Conservation (phyloP, 2,888 invertebrate species). For the Nudaria mundana region DNA sequence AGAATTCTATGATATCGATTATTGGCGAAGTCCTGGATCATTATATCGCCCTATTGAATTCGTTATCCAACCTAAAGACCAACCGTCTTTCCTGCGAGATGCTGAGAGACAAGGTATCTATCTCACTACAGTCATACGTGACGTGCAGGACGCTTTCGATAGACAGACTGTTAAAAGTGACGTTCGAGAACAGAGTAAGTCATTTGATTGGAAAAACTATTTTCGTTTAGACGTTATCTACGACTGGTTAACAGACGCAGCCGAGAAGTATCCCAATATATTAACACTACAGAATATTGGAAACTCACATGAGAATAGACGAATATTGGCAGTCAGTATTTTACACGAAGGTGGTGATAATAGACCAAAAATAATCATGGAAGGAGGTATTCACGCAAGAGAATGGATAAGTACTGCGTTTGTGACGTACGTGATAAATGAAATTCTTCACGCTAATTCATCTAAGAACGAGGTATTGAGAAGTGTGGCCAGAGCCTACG, state of each 20-base stretch:
- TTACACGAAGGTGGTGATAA: conserved; percentile 15
- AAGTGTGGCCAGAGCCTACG: conserved; percentile 15
- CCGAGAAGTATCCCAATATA: conserved; percentile 54
- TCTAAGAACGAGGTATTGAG: conserved; percentile 3
- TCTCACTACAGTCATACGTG: conserved; percentile 47
- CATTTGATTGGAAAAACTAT: conserved; percentile 79
- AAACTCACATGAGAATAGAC: conserved; percentile 55
- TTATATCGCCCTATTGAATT: conserved; percentile 54
- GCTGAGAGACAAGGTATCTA: conserved; percentile 40
- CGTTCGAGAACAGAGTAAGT: conserved; percentile 50
- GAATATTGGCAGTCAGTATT: conserved; percentile 50
- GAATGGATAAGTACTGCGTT: conserved; percentile 86
- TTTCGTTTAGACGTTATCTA: conserved; percentile 81
- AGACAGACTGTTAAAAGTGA: conserved; percentile 56
- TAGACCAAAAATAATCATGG: conserved; percentile 63
- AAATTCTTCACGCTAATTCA: conserved; percentile 57
- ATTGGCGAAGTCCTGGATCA: conserved; percentile 52
- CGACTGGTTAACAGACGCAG: conserved; percentile 77
- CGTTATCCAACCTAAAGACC: conserved; percentile 46
- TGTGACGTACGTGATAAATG: conserved; percentile 79
- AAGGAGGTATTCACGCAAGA: conserved; percentile 85
- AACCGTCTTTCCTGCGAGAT: conserved; percentile 33
- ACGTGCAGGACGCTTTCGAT: conserved; percentile 61
- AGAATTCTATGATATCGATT: conserved; percentile 41
- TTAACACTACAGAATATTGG: conserved; percentile 63